A percentile compares a stretch with the other conserved stretches of the same genome.
Evolutionary conservation across 2,888 invertebrate species (phyloP).

Genomic region (Ochropleura leucogaster): DNA sequence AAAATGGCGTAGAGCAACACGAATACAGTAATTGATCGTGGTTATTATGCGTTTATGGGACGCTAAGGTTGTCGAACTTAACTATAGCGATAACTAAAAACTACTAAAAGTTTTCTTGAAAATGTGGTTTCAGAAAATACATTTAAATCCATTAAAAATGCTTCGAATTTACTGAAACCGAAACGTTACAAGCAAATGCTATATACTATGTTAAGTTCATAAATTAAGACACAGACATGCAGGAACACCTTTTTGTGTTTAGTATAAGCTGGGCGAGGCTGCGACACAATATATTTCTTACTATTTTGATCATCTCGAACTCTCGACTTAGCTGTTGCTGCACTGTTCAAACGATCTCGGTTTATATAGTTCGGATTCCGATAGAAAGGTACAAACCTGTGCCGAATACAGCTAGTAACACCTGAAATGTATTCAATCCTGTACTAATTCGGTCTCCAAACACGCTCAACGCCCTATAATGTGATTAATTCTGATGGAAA

Average conservation of each 20-base stretch:
- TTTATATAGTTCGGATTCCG: slow-evolving; percentile 35
- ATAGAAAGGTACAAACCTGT: slow-evolving; percentile 17
- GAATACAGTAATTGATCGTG: slow-evolving; percentile 47
- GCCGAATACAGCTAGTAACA: slow-evolving; percentile 16
- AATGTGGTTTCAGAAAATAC: background rate
- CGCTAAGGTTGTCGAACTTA: slow-evolving; percentile 52
- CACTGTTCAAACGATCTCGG: slow-evolving; percentile 41
- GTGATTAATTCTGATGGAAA: slow-evolving; percentile 45
- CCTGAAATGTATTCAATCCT: slow-evolving; percentile 39
- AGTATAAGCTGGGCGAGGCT: slow-evolving; percentile 34
- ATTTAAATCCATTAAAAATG: background rate
- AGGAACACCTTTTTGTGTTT: slow-evolving; percentile 28
- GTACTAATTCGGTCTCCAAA: slow-evolving; percentile 37
- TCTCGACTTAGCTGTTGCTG: slow-evolving; percentile 46
- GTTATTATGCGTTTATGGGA: slow-evolving; percentile 47
- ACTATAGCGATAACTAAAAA: slow-evolving; percentile 20
- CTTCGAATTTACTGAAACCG: background rate
- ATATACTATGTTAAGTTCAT: background rate
- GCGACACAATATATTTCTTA: slow-evolving; percentile 52
- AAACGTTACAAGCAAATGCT: too few species aligned
- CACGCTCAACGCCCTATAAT: slow-evolving; percentile 33
- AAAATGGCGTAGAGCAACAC: slow-evolving; percentile 50
- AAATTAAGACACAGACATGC: slow-evolving; percentile 42
- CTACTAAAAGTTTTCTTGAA: background rate
- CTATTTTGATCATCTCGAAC: slow-evolving; percentile 53